Conservation (phyloP, 2,888 invertebrate genomes). For the Eupithecia inturbata region DNA sequence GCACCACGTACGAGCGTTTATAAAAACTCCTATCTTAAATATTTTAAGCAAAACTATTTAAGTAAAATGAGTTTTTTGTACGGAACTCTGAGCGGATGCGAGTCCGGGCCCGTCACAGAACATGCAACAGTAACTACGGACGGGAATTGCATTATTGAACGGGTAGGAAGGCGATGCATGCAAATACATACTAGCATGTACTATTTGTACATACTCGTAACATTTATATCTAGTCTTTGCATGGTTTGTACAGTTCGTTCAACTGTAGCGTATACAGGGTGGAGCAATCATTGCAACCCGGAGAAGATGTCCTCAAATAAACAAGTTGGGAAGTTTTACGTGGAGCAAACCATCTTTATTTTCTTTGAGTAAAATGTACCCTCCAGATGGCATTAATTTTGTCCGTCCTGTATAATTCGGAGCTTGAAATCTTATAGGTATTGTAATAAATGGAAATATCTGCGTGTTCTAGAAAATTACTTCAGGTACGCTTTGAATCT, state of each 20-base stretch:
- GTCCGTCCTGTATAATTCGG: not conserved
- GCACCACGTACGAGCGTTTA: slow-evolving; percentile 10
- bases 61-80: slow-evolving; percentile 26
- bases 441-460: slow-evolving; percentile 5
- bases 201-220: slow-evolving; percentile 24
- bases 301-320: not conserved
- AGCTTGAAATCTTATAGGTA: not conserved
- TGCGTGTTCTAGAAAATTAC: not conserved
- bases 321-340: not conserved
- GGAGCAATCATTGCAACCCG: slow-evolving; percentile 7
- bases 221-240: slow-evolving; percentile 16
- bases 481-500: not conserved
- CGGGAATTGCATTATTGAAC: slow-evolving; percentile 70
- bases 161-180: slow-evolving; percentile 64
- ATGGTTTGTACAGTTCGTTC: slow-evolving; percentile 34
- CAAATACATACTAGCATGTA: slow-evolving; percentile 44
- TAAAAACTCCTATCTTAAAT: slow-evolving; percentile 18
- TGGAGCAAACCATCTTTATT: not conserved
- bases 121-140: slow-evolving; percentile 35
- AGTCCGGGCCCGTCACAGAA: slow-evolving; percentile 35
- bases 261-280: slow-evolving; percentile 18
- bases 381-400: not conserved
- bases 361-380: not conserved
- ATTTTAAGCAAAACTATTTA: not conserved
- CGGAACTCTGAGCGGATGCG: slow-evolving; percentile 37